phyloP scores from a whole-genome alignment of 2,113 vertebrate genomes.

The Perca flavescens region DNA sequence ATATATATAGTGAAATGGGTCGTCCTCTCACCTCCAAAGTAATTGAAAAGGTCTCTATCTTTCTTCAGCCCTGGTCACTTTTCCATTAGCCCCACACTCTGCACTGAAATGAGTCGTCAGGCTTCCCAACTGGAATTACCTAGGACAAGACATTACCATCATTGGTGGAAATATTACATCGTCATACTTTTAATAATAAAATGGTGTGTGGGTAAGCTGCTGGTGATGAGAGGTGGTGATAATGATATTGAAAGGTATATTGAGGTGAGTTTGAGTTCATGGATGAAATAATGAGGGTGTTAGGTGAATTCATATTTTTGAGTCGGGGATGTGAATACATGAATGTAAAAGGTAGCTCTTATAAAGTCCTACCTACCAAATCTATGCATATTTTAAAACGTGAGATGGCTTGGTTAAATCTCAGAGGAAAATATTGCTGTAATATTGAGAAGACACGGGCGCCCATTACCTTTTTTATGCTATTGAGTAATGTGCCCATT shows the following conservation, averaged over 20 bases:
- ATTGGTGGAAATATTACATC: constrained; percentile 67
- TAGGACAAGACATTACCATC: constrained; percentile 72
- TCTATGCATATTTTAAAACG: constrained; percentile 64
- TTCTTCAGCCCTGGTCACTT: constrained; percentile 64
- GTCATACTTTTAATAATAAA: constrained; percentile 70
- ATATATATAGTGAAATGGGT: constrained; percentile 40
- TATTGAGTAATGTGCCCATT: constrained; percentile 39
- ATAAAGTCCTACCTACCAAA: constrained; percentile 49
- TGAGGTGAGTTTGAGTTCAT: constrained; percentile 71
- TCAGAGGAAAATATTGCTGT: constrained; percentile 53
- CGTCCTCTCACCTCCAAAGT: constrained; percentile 61
- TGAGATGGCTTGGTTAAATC: constrained; percentile 23
- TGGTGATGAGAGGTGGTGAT: constrained; percentile 22
- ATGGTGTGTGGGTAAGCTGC: constrained; percentile 29
- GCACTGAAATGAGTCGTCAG: constrained; percentile 65
- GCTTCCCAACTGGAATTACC: constrained; percentile 64
- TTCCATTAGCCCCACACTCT: constrained; percentile 64
- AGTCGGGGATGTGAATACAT: constrained; percentile 48
- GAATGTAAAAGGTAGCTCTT: constrained; percentile 54
- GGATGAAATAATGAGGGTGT: constrained; percentile 71
- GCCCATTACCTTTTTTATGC: constrained; percentile 43
- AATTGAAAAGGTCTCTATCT: constrained; percentile 73
- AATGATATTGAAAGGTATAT: constrained; percentile 58
- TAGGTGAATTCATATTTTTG: constrained; percentile 68
- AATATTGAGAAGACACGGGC: constrained; percentile 37